These are phyloP conservation scores for Diploptera punctata DNA, from an alignment of 2,888 invertebrate genomes.

Conservation along the genomic window DNA sequence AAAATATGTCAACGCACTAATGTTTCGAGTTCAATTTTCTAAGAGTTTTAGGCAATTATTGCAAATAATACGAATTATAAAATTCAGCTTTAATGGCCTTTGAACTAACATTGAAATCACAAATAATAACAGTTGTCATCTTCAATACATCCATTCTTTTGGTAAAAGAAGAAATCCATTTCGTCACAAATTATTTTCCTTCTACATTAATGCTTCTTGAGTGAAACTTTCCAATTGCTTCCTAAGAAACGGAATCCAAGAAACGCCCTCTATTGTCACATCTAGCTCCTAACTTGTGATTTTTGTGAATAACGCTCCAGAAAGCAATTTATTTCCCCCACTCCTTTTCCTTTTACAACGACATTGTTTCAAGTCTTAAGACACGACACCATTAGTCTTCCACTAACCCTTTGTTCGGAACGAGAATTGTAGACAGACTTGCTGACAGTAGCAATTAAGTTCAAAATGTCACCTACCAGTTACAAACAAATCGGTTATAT, in stretches of 20 bases:
- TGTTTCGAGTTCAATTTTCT: too few relatives aligned
- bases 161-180: too few relatives aligned
- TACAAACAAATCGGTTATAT: not conserved
- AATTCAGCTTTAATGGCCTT: too few relatives aligned
- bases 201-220: not conserved
- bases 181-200: too few relatives aligned
- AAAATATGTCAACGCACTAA: too few relatives aligned
- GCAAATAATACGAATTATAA: too few relatives aligned
- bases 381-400: conserved; percentile 12
- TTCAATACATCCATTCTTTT: too few relatives aligned
- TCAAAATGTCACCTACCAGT: not conserved
- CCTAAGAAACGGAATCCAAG: not conserved
- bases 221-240: not conserved
- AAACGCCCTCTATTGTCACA: not conserved
- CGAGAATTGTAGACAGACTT: not conserved
- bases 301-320: not conserved
- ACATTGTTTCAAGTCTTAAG: conserved; percentile 2
- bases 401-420: not conserved
- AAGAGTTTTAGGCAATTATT: too few relatives aligned
- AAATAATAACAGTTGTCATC: too few relatives aligned
- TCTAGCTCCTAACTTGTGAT: not conserved
- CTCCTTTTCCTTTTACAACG: not conserved
- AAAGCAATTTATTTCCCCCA: not conserved
- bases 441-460: conserved; percentile 8
- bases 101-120: too few relatives aligned